These are phyloP conservation scores for Trichonephila clavata DNA, from an alignment of 1,140 invertebrate species.

Conservation along the genomic window DNA sequence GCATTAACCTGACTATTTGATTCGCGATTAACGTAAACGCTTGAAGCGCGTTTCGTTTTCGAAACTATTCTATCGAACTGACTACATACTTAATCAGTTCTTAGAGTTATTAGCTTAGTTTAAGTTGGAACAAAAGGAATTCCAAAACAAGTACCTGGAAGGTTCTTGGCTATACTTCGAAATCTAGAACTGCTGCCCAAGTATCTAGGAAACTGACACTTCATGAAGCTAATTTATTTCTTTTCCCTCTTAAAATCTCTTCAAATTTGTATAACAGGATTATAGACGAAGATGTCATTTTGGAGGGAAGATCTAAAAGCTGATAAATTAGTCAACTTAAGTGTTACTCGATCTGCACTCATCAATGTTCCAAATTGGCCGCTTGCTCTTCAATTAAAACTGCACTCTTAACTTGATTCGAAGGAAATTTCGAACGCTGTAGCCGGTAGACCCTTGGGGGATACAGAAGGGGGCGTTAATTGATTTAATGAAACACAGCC, in stretches of 20 bases:
- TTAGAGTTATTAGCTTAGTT: neutral
- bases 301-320: neutral
- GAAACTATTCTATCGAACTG: neutral
- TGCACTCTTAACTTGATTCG: neutral
- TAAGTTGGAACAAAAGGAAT: neutral
- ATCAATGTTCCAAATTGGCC: constrained; percentile 16
- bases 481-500: neutral
- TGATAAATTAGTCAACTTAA: neutral
- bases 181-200: neutral
- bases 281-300: neutral
- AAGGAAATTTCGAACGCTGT: neutral
- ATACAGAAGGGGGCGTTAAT: neutral
- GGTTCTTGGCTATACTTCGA: neutral
- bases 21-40: neutral
- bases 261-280: neutral
- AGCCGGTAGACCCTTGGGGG: neutral
- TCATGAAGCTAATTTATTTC: neutral
- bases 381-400: neutral
- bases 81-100: neutral
- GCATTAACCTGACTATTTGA: neutral
- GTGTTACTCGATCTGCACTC: neutral
- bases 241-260: no score
- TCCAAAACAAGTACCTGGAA: neutral
- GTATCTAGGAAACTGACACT: neutral
- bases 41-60: neutral